Percentiles rank a stretch among this genome's conserved stretches.
These are phyloP conservation scores for Pionites leucogaster DNA, from an alignment of 2,113 vertebrate genomes.

Conservation along the genomic window DNA sequence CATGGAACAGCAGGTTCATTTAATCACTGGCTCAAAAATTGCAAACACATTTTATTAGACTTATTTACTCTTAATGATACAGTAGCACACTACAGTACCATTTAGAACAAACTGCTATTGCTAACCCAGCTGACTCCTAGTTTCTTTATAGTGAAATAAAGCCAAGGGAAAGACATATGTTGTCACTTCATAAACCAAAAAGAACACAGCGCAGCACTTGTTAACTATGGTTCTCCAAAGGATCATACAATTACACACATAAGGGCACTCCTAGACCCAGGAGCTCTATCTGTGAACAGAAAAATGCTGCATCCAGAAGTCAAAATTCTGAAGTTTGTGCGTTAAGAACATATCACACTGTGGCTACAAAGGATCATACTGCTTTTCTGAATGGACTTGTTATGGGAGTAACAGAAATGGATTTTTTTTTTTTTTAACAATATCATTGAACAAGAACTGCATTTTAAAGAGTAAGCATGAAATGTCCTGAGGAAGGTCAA, in stretches of 20 bases:
- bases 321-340: background rate
- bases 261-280: background rate
- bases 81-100: background rate
- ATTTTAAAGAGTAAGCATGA: background rate
- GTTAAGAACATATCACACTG: background rate
- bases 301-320: background rate
- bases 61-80: constrained; percentile 5
- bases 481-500: background rate
- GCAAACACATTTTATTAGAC: constrained; percentile 44
- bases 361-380: background rate
- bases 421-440: background rate
- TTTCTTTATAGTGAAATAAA: constrained; percentile 3
- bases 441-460: background rate
- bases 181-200: background rate
- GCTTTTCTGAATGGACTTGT: background rate
- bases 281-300: background rate
- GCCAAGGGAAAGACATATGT: background rate
- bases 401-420: background rate
- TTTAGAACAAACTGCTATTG: background rate
- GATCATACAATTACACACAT: background rate
- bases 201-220: background rate
- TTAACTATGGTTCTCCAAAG: background rate
- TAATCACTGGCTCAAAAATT: constrained; percentile 42
- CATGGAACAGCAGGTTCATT: constrained; percentile 45
- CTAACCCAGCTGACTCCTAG: background rate